Conservation (phyloP, 1,140 invertebrate species). For the Drosophila ambigua region DNA sequence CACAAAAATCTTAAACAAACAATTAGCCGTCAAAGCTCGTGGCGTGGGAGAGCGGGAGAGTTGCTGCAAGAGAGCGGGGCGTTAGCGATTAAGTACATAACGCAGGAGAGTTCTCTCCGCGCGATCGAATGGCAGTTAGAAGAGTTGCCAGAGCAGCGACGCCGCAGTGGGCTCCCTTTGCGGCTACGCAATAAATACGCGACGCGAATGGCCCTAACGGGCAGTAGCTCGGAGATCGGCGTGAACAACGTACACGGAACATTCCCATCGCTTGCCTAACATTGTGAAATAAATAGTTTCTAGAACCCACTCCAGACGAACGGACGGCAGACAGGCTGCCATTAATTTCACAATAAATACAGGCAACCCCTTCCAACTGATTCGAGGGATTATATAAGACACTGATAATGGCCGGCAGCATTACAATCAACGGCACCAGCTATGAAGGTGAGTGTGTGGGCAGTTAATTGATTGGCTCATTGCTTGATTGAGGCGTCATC, state of each 20-base stretch:
- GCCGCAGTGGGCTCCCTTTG: constrained; percentile 1
- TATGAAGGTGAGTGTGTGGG: constrained; percentile 55
- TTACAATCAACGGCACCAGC: constrained; percentile 64
- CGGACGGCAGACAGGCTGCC: constrained; percentile 3
- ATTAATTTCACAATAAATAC: constrained; percentile 41
- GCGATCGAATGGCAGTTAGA: constrained; percentile 22
- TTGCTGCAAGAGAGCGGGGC: not conserved
- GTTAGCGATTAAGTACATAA: constrained; percentile 6
- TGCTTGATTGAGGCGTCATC: constrained; percentile 5
- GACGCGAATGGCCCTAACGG: not conserved
- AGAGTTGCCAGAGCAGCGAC: not conserved
- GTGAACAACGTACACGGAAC: constrained; percentile 11
- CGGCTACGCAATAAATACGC: constrained; percentile 19
- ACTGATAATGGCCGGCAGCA: constrained; percentile 48
- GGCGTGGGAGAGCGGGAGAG: constrained; percentile 8
- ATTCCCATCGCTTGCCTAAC: not conserved
- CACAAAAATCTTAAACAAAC: constrained; percentile 21
- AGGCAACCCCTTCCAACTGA: constrained; percentile 20
- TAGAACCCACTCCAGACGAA: constrained; percentile 11
- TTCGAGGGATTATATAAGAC: constrained; percentile 51
- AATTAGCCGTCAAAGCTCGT: constrained; percentile 1
- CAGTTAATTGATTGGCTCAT: constrained; percentile 30
- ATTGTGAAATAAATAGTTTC: constrained; percentile 41
- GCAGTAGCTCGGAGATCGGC: constrained; percentile 31
- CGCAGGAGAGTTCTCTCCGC: too few species aligned